A percentile compares a stretch with the other conserved stretches of the same genome.
Evolutionary conservation across 2,888 invertebrate genomes (phyloP).

Genomic region (Drosophila cognata): DNA sequence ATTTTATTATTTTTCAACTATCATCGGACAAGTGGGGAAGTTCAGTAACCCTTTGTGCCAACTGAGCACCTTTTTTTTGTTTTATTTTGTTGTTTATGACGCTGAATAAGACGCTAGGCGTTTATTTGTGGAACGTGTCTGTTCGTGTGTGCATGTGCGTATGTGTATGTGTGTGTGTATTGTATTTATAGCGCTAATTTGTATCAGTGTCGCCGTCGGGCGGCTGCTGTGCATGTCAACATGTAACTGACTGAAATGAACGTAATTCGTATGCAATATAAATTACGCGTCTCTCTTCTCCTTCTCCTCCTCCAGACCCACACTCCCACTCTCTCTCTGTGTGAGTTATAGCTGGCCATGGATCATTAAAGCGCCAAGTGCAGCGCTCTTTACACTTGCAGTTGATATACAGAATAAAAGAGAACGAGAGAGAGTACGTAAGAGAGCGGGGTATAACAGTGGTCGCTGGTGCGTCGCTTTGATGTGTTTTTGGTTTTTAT

Average conservation of each 20-base stretch:
- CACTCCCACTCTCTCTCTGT: not conserved
- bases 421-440: not conserved
- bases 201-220: conserved; percentile 50
- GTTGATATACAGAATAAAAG: conserved; percentile 3
- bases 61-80: conserved; percentile 4
- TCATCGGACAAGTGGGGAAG: conserved; percentile 38
- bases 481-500: conserved; percentile 32
- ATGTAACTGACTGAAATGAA: conserved; percentile 73
- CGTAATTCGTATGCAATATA: conserved; percentile 75
- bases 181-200: conserved; percentile 77
- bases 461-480: conserved; percentile 36
- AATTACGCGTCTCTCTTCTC: conserved; percentile 53
- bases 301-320: conserved; percentile 3
- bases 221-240: conserved; percentile 63
- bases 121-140: conserved; percentile 49
- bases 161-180: conserved; percentile 15
- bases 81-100: conserved; percentile 58
- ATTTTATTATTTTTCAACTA: conserved; percentile 36
- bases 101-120: conserved; percentile 18
- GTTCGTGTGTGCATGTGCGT: conserved; percentile 7
- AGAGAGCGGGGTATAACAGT: not conserved
- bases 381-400: conserved; percentile 41
- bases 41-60: conserved; percentile 63
- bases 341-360: conserved; percentile 31
- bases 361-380: conserved; percentile 71